Percentiles rank a stretch among this genome's conserved stretches.
These are phyloP conservation scores for Papilio glaucus DNA, from an alignment of 1,140 invertebrate genomes.

Conservation along the genomic window DNA sequence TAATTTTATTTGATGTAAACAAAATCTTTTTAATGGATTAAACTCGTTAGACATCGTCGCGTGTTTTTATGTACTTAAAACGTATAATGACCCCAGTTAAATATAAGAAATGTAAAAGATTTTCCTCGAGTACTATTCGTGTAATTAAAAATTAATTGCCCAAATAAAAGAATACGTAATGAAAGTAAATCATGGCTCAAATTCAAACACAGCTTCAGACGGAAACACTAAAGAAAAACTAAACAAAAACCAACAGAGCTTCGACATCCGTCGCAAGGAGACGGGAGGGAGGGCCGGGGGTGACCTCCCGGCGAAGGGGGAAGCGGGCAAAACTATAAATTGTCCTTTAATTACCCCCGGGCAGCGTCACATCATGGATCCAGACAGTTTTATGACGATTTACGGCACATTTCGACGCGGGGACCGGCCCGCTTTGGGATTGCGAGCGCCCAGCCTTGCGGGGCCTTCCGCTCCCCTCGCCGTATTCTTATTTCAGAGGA, in stretches of 20 bases:
- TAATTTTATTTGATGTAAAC: not conserved
- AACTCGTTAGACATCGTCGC: not conserved
- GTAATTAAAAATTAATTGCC: conserved; percentile 24
- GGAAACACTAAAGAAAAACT: conserved; percentile 59
- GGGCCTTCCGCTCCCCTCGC: conserved; percentile 50
- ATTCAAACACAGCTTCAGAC: conserved; percentile 34
- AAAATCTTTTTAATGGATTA: not conserved
- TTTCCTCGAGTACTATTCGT: not conserved
- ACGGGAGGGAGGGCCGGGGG: conserved; percentile 52
- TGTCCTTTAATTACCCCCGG: conserved; percentile 87
- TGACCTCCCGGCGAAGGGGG: conserved; percentile 63
- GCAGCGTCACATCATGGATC: conserved; percentile 87
- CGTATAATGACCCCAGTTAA: not conserved
- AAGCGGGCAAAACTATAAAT: conserved; percentile 84
- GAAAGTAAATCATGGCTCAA: conserved; percentile 43
- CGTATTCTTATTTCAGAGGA: conserved; percentile 27
- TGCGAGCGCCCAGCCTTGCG: conserved; percentile 57
- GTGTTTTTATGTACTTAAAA: not conserved
- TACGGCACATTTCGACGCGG: conserved; percentile 85
- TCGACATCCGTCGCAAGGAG: conserved; percentile 64
- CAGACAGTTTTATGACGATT: conserved; percentile 89
- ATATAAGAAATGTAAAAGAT: conserved; percentile 2
- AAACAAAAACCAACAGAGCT: conserved; percentile 53
- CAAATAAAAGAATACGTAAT: conserved; percentile 33
- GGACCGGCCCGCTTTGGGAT: conserved; percentile 79